Percentiles rank a stretch among this genome's conserved stretches.
Conservation (phyloP, 2,888 invertebrate species). For the Scelioninae gen. 2 region DNA sequence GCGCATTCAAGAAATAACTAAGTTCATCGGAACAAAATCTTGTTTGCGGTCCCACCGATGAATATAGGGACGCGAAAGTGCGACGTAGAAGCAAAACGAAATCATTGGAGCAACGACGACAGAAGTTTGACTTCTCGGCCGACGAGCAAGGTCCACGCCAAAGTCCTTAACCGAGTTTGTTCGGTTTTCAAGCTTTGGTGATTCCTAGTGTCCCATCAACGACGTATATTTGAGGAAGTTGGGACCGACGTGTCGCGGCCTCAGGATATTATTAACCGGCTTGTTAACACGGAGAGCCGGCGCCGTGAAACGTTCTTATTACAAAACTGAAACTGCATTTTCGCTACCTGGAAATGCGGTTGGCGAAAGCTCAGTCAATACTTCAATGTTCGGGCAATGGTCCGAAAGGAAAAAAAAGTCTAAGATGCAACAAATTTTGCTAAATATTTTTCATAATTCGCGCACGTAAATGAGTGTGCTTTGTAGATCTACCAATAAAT, state of each 20-base stretch:
- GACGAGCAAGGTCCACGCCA: conserved; percentile 49
- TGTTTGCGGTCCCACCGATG: conserved; percentile 49
- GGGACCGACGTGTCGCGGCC: conserved; percentile 63
- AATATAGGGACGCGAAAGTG: conserved; percentile 42
- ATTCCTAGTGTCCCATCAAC: conserved; percentile 63
- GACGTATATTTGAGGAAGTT: conserved; percentile 60
- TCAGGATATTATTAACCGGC: conserved; percentile 70
- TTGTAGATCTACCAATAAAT: too few species aligned
- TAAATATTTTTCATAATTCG: too few species aligned
- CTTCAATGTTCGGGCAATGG: conserved; percentile 59
- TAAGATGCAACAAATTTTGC: too few species aligned
- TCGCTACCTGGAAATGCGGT: conserved; percentile 66
- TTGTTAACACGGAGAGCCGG: conserved; percentile 66
- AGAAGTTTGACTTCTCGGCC: conserved; percentile 52
- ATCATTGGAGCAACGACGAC: conserved; percentile 48
- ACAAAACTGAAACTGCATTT: conserved; percentile 70
- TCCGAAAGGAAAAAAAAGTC: too few species aligned
- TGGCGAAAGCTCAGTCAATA: conserved; percentile 64
- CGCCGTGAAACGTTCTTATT: conserved; percentile 72
- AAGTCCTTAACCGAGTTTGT: conserved; percentile 73
- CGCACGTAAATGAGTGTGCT: too few species aligned
- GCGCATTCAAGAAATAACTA: conserved; percentile 53
- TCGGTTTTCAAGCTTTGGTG: conserved; percentile 73
- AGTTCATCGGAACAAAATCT: conserved; percentile 55
- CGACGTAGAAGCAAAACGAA: conserved; percentile 49